Evolutionary conservation across 1,140 invertebrate species (phyloP), one percentile per base, ranked within the genome.

Genomic region (Periplaneta americana): DNA sequence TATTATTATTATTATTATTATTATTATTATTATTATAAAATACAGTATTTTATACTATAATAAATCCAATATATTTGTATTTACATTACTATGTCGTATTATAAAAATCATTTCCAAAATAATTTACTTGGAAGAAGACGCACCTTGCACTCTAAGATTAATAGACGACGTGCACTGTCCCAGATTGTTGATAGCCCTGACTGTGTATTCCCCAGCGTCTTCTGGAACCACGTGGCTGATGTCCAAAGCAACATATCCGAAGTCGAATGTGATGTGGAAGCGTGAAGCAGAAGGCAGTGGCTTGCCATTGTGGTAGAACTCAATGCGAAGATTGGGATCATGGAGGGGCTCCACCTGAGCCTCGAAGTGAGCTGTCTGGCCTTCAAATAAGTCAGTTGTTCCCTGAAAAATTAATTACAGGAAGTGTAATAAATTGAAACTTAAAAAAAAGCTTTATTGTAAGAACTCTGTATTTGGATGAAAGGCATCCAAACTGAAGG

Each of bases 261-360:
- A 99, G 88, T 98, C 97, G 86, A 97, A 96, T 75, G 96, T 97
- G 83, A 96, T 96, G 88, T 98, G 96, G 92, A 96, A 97, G 84
- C 96, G 91, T 75, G 96, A 93, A 74, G 95, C 96, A 83, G 95
- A 96, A 86, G 94, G 94, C 84, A 98, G 88, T 36, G 95, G 94
- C 88, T 97, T 96, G 81, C 95, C 96, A 87, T 98, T 96, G 84
- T 97, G 96, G 85, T 94, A 97, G 89, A 97, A 97, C 88, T 98
- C 96, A 83, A 98, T 95, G 80, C 95, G 92, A 81, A 98, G 88
- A 86, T 96, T 97, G 2, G 96, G 93, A 90, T 98, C 97, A 84
- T 97, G 95, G 48, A 97, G 91, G 31, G 97, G 97, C 86, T 97
- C 96, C 39, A 98, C 93, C 89, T 97, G 95, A 33, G 95, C 96